Base-by-base conservation (phyloP, 2,113 vertebrate genomes). In the Seriola aureovittata region DNA sequence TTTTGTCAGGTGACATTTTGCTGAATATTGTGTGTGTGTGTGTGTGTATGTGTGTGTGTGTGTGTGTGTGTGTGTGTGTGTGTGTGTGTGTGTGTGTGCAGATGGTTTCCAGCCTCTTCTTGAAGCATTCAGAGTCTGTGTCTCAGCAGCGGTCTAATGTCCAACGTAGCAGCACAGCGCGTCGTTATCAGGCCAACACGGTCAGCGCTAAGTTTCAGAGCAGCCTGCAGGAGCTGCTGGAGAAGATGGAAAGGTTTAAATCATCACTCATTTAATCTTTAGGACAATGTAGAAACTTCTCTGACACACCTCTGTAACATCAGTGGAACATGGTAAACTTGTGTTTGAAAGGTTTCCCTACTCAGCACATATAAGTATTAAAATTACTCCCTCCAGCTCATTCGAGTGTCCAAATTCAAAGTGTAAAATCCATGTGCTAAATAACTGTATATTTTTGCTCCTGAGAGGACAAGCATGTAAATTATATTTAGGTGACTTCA, bases 171-270 rank as follows among this genome's bases (percentile, higher is more conserved):
- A 97, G 96, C 94, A 92, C 96, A 0, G 91, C 94, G 5, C 94
- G 97, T 0, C 96, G 97, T 59, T 95, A 96, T 82, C 97, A 99
- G 70, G 95, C 98, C 3, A 97, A 97, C 71, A 99, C 98, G 0
- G 97, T 98, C 89, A 97, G 98, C 0, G 96, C 97, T 13, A 98
- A 96, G 91, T 99, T 99, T 91, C 98, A 99, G 91, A 96, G 96
- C 91, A 99, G 98, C 0, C 97, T 99, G 71, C 92, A 97, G 94
- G 97, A 99, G 67, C 95, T 99, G 50, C 95, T 98, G 92, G 97
- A 99, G 76, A 99, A 96, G 92, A 98, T 99, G 96, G 96, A 97
- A 92, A 97, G 97, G 98, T 99, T 11, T 29, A 3, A 29, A 67
- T 5, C 34, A 25, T 6, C 32, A 1, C 14, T 36, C 17, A 3